These are phyloP conservation scores for Casuarius casuarius DNA, from an alignment of 2,113 vertebrate genomes.

Conservation along the genomic window DNA sequence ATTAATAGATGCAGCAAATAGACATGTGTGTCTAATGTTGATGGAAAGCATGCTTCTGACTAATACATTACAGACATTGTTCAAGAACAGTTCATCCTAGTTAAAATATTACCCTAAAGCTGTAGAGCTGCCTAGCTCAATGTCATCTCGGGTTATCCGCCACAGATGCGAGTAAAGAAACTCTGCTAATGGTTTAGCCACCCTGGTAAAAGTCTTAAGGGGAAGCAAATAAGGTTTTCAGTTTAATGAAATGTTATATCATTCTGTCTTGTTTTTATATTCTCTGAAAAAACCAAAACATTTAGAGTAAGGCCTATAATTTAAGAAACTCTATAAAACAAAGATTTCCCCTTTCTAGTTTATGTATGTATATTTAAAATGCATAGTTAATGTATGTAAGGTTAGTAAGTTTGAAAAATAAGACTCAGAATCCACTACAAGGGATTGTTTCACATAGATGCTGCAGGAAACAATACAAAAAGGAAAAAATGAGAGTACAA, in stretches of 20 bases:
- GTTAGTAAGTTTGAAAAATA: neutral
- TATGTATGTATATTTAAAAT: neutral
- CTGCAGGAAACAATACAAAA: neutral
- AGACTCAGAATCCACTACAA: neutral
- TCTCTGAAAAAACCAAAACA: neutral
- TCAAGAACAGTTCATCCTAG: constrained; percentile 62
- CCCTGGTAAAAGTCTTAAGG: constrained; percentile 7
- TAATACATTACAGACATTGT: constrained; percentile 66
- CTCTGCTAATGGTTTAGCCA: constrained; percentile 26
- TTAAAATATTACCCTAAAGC: constrained; percentile 63
- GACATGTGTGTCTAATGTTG: constrained; percentile 63
- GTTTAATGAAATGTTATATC: neutral
- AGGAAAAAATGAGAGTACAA: neutral
- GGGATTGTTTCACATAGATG: neutral
- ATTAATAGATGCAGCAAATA: constrained; percentile 69
- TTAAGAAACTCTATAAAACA: neutral
- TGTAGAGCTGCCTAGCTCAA: constrained; percentile 61
- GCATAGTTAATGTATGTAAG: neutral
- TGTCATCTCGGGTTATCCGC: constrained; percentile 66
- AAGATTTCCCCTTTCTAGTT: neutral
- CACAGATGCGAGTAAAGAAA: neutral
- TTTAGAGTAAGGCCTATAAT: neutral
- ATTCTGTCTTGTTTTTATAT: neutral
- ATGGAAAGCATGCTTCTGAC: constrained; percentile 63
- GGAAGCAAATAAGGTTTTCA: constrained; percentile 16